phyloP scores from a whole-genome alignment of 2,888 invertebrate species.

The Temnothorax unifasciatus region DNA sequence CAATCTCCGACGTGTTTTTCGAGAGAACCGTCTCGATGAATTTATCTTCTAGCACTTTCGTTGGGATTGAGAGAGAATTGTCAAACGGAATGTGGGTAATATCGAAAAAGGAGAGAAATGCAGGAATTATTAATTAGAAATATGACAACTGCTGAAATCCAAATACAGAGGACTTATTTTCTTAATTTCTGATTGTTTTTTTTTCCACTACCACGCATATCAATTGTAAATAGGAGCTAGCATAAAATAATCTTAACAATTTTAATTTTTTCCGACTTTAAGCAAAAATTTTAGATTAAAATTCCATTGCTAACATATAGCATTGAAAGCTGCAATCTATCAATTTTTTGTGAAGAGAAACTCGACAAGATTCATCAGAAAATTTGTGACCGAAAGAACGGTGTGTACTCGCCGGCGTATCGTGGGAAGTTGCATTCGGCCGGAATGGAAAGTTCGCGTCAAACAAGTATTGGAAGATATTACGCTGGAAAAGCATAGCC shows the following conservation, averaged over 20 bases:
- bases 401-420: slow-evolving; percentile 1
- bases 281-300: neutral
- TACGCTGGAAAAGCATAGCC: slow-evolving; percentile 32
- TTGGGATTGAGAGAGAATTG: neutral
- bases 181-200: neutral
- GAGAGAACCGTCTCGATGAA: neutral
- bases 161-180: neutral
- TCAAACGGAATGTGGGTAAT: neutral
- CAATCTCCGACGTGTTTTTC: slow-evolving; percentile 26
- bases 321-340: neutral
- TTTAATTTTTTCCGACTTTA: neutral
- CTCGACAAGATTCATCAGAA: neutral
- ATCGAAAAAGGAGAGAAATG: neutral
- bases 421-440: slow-evolving; percentile 47
- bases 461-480: slow-evolving; percentile 47
- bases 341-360: neutral
- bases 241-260: neutral
- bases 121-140: neutral
- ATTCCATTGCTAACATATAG: neutral
- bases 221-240: neutral
- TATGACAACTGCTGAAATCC: neutral
- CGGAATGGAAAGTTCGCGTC: slow-evolving; percentile 45
- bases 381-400: slow-evolving; percentile 37
- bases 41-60: neutral
- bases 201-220: neutral